A percentile compares a stretch with the other conserved stretches of the same genome.
Evolutionary conservation across 2,113 vertebrate genomes (phyloP).

Genomic region (Hoplias malabaricus): DNA sequence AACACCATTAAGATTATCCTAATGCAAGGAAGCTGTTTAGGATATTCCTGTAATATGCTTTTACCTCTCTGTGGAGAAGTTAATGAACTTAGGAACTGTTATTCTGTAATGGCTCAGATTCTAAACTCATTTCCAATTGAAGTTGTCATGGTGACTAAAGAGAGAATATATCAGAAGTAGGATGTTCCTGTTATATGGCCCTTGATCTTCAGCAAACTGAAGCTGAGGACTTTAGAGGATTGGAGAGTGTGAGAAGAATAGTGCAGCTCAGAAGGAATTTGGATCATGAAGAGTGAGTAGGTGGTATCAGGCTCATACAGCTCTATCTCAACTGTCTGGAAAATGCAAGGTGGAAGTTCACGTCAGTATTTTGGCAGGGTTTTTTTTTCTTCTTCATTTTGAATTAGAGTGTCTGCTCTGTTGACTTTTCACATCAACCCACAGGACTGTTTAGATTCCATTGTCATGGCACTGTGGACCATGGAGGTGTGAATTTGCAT

Average conservation of each 20-base stretch:
- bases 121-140: too few species aligned
- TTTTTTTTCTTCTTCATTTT: too few species aligned
- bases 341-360: background rate
- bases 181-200: too few species aligned
- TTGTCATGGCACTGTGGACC: background rate
- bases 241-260: background rate
- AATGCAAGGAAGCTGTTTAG: too few species aligned
- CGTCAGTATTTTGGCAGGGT: background rate
- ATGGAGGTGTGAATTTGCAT: slow-evolving; percentile 59
- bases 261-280: background rate
- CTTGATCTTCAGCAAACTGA: too few species aligned
- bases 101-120: too few species aligned
- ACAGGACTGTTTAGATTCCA: background rate
- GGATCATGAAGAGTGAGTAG: background rate
- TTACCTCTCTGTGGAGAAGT: too few species aligned
- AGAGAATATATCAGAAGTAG: too few species aligned
- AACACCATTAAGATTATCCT: too few species aligned
- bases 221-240: background rate
- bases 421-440: background rate
- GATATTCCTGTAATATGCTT: too few species aligned
- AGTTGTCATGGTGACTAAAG: too few species aligned
- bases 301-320: background rate
- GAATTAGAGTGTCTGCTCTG: background rate
- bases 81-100: too few species aligned
- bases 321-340: background rate